Percentiles rank a stretch among this genome's conserved stretches.
phyloP scores from a whole-genome alignment of 1,140 invertebrate genomes.

The Bemisia tabaci region DNA sequence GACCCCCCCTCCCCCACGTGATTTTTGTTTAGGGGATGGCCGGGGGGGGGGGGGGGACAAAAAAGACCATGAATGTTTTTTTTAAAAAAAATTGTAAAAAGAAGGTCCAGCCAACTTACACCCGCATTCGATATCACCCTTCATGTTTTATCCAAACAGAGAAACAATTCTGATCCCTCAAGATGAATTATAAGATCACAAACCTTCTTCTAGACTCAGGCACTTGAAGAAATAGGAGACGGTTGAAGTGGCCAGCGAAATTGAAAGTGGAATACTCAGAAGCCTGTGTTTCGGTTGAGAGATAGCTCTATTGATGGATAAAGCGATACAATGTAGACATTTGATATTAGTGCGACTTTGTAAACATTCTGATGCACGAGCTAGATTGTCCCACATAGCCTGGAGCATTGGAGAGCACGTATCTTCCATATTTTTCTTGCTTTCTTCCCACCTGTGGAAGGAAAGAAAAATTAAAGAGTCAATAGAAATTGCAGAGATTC shows the following conservation, averaged over 20 bases:
- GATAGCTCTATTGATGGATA: slow-evolving; percentile 10
- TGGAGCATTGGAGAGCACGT: slow-evolving; percentile 12
- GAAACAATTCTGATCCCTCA: not conserved
- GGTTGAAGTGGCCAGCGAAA: slow-evolving; percentile 50
- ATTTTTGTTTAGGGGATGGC: too few relatives aligned
- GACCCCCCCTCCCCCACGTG: too few relatives aligned
- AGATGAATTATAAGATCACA: not conserved
- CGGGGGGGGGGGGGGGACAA: too few relatives aligned
- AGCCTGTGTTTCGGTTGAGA: slow-evolving; percentile 3
- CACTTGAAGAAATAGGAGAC: slow-evolving; percentile 64
- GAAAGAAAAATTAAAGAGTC: not conserved
- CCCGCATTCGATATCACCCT: too few relatives aligned
- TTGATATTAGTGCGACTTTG: slow-evolving; percentile 5
- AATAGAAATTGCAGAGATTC: too few relatives aligned
- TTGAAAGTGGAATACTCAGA: slow-evolving; percentile 29
- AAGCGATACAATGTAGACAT: slow-evolving; percentile 13
- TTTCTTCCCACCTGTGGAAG: slow-evolving; percentile 21
- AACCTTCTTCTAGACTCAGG: slow-evolving; percentile 35
- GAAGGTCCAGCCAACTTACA: too few relatives aligned
- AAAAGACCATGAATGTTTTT: too few relatives aligned
- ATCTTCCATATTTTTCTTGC: slow-evolving; percentile 11
- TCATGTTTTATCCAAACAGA: too few relatives aligned
- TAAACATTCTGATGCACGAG: slow-evolving; percentile 9
- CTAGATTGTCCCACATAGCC: slow-evolving; percentile 16
- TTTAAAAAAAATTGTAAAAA: too few relatives aligned